Percentiles rank a stretch among this genome's conserved stretches.
Conservation (phyloP, 2,888 invertebrate genomes). For the Drosophila neonasuta region DNA sequence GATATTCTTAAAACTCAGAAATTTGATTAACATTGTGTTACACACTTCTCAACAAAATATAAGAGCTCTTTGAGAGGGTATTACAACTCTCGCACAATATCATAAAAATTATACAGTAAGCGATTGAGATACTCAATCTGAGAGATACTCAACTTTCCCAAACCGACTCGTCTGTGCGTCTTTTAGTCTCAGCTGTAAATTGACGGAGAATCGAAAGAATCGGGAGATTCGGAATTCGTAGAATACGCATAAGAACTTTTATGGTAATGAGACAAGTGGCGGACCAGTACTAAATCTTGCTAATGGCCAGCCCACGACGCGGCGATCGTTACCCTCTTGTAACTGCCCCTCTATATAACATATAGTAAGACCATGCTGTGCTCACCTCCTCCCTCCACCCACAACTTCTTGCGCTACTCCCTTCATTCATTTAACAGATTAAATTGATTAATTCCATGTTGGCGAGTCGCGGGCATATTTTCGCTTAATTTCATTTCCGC, state of each 20-base stretch:
- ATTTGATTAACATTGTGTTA: background rate
- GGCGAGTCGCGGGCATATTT: conserved; percentile 68
- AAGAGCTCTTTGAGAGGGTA: background rate
- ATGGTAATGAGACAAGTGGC: conserved; percentile 65
- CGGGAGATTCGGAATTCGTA: conserved; percentile 49
- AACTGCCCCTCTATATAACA: background rate
- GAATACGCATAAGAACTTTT: conserved; percentile 67
- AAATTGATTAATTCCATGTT: conserved; percentile 82
- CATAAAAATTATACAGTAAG: conserved; percentile 79
- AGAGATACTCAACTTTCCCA: conserved; percentile 44
- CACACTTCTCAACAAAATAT: background rate
- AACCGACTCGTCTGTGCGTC: background rate
- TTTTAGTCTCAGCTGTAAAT: conserved; percentile 27
- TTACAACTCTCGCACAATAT: conserved; percentile 62
- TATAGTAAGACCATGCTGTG: background rate
- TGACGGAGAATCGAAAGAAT: conserved; percentile 16
- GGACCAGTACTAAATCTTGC: conserved; percentile 63
- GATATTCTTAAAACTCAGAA: too few species aligned
- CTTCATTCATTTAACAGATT: conserved; percentile 75
- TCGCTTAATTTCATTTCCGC: conserved; percentile 80
- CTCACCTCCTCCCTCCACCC: conserved; percentile 14
- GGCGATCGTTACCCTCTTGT: conserved; percentile 39
- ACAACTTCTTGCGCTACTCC: background rate
- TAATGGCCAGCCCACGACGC: conserved; percentile 51
- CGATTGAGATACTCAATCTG: conserved; percentile 31